These are phyloP conservation scores for Marmota flaviventris DNA, from an alignment of 2,113 vertebrate species.

Conservation along the genomic window DNA sequence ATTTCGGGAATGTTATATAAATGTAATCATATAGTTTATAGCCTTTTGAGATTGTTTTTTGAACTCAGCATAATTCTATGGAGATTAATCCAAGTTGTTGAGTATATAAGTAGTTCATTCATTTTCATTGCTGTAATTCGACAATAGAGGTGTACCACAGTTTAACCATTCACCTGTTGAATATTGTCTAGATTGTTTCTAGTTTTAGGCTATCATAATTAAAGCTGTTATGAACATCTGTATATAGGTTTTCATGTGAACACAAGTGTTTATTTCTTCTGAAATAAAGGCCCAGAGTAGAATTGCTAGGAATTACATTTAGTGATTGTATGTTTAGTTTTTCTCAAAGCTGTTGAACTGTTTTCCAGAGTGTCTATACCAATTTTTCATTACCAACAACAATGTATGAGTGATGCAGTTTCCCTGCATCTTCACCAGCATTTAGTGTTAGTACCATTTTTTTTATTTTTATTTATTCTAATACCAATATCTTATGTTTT, in stretches of 20 bases:
- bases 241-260: background rate
- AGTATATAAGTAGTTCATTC: background rate
- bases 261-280: background rate
- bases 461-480: conserved; percentile 53
- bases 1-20: conserved; percentile 52
- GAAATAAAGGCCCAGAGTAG: conserved; percentile 12
- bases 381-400: conserved; percentile 29
- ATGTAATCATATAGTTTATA: background rate
- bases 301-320: conserved; percentile 30
- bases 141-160: background rate
- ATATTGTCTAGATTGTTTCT: conserved; percentile 32
- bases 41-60: background rate
- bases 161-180: conserved; percentile 10
- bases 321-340: background rate
- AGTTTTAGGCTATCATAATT: background rate
- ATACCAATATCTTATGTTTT: conserved; percentile 22
- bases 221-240: conserved; percentile 57
- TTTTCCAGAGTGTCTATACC: conserved; percentile 27
- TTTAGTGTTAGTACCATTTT: conserved; percentile 36
- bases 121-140: conserved; percentile 42
- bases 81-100: background rate
- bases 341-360: background rate
- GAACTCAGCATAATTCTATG: conserved; percentile 5
- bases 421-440: conserved; percentile 7
- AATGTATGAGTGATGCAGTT: background rate